Evolutionary conservation across 2,113 vertebrate species (phyloP), one percentile per base, ranked within the genome.

Genomic region (Ursus arctos): DNA sequence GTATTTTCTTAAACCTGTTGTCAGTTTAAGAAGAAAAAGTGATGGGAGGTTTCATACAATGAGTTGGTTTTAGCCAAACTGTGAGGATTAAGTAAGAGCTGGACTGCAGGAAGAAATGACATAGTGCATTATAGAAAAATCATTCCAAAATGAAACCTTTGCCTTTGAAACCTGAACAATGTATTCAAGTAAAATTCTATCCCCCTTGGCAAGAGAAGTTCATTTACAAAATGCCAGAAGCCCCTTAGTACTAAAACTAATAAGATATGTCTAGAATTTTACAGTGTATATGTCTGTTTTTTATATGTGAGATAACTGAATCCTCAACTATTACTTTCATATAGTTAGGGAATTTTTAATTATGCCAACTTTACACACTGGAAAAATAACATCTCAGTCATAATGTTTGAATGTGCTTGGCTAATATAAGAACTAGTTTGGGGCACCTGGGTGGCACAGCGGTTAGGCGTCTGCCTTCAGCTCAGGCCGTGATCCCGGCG

Each of bases 311-410:
- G 47, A 47, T 67, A 13, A 92, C 1, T 87, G 79, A 92, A 77
- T 71, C 19, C 8, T 96, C 33, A 40, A 9, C 47, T 36, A 63
- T 53, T 91, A 85, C 57, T 57, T 88, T 82, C 24, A 89, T 43
- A 7, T 26, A 59, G 8, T 80, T 47, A 72, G 28, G 59, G n/a
- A 94, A 86, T 15, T 77, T 98, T 74, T 95, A 74, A 72, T 95
- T 86, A 90, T 92, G 33, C 18, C 9, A 47, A 61, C 2, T 91
- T 72, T 77, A 94, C 53, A 88, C 9, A 86, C 18, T 81, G 36
- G 18, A 53, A 71, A 79, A 83, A 92, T 81, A 93, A 77, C 7
- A 36, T 69, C 22, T 93, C 55, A 26, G 59, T 55, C 36, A 95
- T 53, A 61, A 82, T 47, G 26, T 61, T 92, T 86, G 63, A 92